Evolutionary conservation across 2,113 vertebrate species (phyloP).

Genomic region (Lepus timidus): DNA sequence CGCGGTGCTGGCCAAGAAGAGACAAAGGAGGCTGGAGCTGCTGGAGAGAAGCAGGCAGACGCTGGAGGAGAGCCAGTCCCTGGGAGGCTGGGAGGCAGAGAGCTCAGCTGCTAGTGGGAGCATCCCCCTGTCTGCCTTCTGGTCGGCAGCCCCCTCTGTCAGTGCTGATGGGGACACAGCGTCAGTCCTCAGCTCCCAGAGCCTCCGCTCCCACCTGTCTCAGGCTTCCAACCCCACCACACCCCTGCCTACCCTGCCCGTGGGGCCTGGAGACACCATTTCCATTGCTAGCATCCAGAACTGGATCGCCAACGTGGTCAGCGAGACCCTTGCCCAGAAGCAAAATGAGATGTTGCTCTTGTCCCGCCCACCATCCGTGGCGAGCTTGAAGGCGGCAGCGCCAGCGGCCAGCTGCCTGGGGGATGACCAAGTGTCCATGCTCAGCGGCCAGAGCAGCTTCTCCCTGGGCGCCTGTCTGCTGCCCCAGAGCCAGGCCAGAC

Average conservation of each 20-base stretch:
- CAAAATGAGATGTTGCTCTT: conserved; percentile 92
- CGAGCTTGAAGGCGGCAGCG: conserved; percentile 77
- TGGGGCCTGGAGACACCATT: conserved; percentile 92
- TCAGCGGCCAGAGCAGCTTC: conserved; percentile 88
- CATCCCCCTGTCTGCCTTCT: conserved; percentile 94
- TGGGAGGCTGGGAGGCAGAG: conserved; percentile 93
- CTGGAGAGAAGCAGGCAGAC: conserved; percentile 93
- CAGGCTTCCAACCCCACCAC: conserved; percentile 82
- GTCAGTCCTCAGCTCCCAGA: conserved; percentile 91
- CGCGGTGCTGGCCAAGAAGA: conserved; percentile 88
- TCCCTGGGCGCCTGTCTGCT: conserved; percentile 84
- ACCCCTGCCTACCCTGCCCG: conserved; percentile 87
- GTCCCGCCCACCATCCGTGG: conserved; percentile 85
- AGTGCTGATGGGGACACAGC: conserved; percentile 88
- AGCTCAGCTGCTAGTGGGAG: conserved; percentile 88
- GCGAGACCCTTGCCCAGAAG: conserved; percentile 96
- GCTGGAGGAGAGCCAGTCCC: conserved; percentile 95
- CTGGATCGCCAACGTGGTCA: conserved; percentile 96
- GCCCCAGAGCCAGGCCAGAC: conserved; percentile 68
- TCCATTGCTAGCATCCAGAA: conserved; percentile 95
- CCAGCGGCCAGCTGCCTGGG: conserved; percentile 83
- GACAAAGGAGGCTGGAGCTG: conserved; percentile 94
- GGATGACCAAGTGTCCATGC: conserved; percentile 90
- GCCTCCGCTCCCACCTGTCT: conserved; percentile 89
- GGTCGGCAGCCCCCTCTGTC: conserved; percentile 83